Evolutionary conservation across 2,888 invertebrate genomes (phyloP).

Genomic region (Tachina grossa): DNA sequence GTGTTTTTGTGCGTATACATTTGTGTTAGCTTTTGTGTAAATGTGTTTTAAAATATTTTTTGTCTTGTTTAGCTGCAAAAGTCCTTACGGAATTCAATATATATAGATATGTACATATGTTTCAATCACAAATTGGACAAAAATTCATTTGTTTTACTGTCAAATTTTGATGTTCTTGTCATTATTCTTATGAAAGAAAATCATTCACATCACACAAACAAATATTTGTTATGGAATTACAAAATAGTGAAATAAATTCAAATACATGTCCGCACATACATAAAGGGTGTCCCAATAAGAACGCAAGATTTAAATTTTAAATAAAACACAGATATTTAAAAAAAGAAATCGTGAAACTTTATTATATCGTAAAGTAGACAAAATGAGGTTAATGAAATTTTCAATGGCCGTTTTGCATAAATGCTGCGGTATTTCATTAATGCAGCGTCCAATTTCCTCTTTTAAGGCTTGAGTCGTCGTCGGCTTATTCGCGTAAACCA

Average conservation of each 20-base stretch:
- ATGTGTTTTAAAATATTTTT: neutral
- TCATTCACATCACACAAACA: neutral
- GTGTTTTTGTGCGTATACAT: neutral
- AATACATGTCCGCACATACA: neutral
- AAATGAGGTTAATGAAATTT: too few relatives aligned
- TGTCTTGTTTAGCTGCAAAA: slow-evolving; percentile 3
- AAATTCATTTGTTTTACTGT: slow-evolving; percentile 74
- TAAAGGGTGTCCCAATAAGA: too few relatives aligned
- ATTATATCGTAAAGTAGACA: too few relatives aligned
- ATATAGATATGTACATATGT: slow-evolving; percentile 24
- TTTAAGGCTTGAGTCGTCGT: too few relatives aligned
- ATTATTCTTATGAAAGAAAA: slow-evolving; percentile 59
- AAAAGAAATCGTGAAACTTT: too few relatives aligned
- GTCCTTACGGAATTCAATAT: slow-evolving; percentile 63
- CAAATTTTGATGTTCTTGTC: slow-evolving; percentile 67
- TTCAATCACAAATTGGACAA: slow-evolving; percentile 71
- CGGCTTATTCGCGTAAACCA: too few relatives aligned
- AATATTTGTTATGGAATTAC: neutral
- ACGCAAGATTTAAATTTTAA: too few relatives aligned
- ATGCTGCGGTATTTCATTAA: too few relatives aligned
- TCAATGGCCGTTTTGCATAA: too few relatives aligned
- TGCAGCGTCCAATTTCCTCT: too few relatives aligned
- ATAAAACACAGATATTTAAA: too few relatives aligned
- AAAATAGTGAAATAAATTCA: neutral
- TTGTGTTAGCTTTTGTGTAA: neutral